Percentiles rank a stretch among this genome's conserved stretches.
Evolutionary conservation across 1,140 invertebrate species (phyloP).

Genomic region (Tetranychus urticae): DNA sequence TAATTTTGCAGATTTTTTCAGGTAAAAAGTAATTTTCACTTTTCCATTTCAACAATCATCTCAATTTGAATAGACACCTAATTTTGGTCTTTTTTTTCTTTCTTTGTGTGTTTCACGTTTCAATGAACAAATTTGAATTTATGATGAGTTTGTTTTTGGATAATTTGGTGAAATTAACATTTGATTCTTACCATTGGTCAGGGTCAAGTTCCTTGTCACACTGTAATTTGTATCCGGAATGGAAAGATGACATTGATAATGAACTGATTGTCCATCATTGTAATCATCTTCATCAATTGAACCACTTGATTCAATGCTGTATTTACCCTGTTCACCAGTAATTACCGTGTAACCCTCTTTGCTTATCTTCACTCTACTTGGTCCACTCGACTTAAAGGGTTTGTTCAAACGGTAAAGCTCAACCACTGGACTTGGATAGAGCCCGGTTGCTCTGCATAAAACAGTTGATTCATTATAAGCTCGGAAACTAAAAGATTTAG

Average conservation of each 20-base stretch:
- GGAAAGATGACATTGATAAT: conserved; percentile 4
- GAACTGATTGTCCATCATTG: background rate
- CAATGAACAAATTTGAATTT: too few relatives aligned
- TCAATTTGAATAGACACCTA: too few relatives aligned
- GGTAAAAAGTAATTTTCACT: too few relatives aligned
- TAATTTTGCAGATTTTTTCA: too few relatives aligned
- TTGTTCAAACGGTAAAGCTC: background rate
- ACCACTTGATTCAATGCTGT: background rate
- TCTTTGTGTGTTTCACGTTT: too few relatives aligned
- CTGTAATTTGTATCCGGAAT: conserved; percentile 3
- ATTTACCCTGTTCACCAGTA: background rate
- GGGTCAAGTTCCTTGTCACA: background rate
- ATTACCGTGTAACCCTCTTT: background rate
- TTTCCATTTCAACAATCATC: too few relatives aligned
- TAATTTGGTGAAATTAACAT: background rate
- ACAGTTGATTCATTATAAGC: conserved; percentile 1
- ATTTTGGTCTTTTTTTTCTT: too few relatives aligned
- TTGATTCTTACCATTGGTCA: conserved; percentile 3
- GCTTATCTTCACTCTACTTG: background rate
- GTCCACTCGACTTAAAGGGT: background rate
- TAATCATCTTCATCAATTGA: background rate
- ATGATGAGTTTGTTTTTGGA: background rate
- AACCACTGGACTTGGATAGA: conserved; percentile 4
- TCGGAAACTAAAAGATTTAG: conserved; percentile 2
- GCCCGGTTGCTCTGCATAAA: background rate